Percentiles rank a stretch among this genome's conserved stretches.
Evolutionary conservation across 2,797 vertebrate genomes (phyloP).

Genomic region (Hypotaenidia okinawae): DNA sequence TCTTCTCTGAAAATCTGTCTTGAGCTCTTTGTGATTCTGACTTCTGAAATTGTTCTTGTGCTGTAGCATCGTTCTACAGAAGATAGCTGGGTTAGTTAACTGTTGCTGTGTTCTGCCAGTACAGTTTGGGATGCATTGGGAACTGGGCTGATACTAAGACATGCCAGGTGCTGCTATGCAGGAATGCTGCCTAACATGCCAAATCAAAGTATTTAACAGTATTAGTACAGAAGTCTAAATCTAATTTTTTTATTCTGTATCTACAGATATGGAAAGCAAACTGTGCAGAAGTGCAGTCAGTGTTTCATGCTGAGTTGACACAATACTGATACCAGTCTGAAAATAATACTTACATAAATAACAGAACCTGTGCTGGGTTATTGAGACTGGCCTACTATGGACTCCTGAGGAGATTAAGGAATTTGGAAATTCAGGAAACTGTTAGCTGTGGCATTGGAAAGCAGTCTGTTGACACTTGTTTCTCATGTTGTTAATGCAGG

Average conservation of each 20-base stretch:
- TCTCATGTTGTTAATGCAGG: neutral
- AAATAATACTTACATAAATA: neutral
- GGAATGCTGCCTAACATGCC: neutral
- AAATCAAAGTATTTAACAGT: neutral
- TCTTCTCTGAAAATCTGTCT: neutral
- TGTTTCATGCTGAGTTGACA: neutral
- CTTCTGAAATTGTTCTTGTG: neutral
- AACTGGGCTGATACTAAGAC: neutral
- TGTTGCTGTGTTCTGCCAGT: neutral
- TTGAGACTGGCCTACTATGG: neutral
- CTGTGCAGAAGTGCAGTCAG: neutral
- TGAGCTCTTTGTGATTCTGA: neutral
- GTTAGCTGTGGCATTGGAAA: neutral
- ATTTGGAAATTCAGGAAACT: neutral
- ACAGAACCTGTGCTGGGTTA: neutral
- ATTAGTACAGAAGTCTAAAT: neutral
- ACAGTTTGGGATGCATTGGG: rapidly evolving
- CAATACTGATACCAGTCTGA: neutral
- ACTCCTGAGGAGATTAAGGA: neutral
- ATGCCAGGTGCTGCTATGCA: neutral
- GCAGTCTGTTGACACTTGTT: neutral
- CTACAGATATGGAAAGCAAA: neutral
- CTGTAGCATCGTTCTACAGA: neutral
- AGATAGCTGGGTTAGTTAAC: neutral
- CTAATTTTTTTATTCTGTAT: neutral